Evolutionary conservation across 2,113 vertebrate species (phyloP).

Genomic region (Solenodon paradoxus): DNA sequence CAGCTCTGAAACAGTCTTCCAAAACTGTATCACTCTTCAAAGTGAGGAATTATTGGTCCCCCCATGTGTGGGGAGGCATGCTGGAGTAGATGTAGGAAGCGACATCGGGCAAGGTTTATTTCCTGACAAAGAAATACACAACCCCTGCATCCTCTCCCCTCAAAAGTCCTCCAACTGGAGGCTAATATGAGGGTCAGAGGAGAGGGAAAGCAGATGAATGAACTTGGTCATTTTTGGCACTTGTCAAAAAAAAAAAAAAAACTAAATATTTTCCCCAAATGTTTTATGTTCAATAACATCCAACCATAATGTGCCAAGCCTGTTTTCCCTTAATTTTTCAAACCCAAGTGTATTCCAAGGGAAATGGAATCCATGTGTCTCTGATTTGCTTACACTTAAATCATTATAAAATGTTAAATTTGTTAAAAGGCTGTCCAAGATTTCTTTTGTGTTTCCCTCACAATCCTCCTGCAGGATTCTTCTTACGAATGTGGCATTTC

Average conservation of each 20-base stretch:
- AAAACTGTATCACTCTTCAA: background rate
- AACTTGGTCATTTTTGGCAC: slow-evolving; percentile 21
- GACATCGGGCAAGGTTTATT: background rate
- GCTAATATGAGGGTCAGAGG: background rate
- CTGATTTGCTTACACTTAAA: slow-evolving; percentile 73
- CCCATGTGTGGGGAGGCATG: background rate
- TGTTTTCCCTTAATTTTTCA: slow-evolving; percentile 70
- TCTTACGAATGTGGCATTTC: background rate
- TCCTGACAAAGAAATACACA: slow-evolving; percentile 36
- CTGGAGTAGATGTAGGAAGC: background rate
- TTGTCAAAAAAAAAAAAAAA: slow-evolving; percentile 51
- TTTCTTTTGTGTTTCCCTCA: slow-evolving; percentile 45
- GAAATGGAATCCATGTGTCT: slow-evolving; percentile 75
- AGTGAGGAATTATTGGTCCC: background rate
- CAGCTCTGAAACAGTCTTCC: background rate
- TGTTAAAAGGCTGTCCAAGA: slow-evolving; percentile 13
- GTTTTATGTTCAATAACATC: slow-evolving; percentile 71
- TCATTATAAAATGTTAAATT: slow-evolving; percentile 69
- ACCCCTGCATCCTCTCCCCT: background rate
- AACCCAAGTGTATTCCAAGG: slow-evolving; percentile 68
- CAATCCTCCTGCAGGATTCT: slow-evolving; percentile 23
- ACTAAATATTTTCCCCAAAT: slow-evolving; percentile 71
- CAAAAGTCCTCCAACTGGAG: background rate
- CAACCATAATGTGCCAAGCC: slow-evolving; percentile 66
- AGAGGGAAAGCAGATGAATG: slow-evolving; percentile 27